Evolutionary conservation across 2,113 vertebrate genomes (phyloP).

Genomic region (Perca fluviatilis): DNA sequence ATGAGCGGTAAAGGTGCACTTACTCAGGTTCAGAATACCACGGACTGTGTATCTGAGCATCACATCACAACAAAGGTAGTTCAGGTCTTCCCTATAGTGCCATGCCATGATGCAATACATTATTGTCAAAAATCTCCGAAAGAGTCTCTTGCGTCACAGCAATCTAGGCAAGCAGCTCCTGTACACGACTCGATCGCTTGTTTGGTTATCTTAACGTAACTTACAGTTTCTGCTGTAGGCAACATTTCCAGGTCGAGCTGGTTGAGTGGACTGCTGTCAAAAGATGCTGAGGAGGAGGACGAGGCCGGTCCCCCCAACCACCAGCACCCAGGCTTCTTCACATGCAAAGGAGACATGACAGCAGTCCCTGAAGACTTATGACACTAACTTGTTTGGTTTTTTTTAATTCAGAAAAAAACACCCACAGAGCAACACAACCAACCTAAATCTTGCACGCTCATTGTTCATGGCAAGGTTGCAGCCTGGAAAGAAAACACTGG

Average conservation of each 20-base stretch:
- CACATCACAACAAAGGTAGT: slow-evolving; percentile 19
- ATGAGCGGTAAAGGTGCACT: slow-evolving; percentile 75
- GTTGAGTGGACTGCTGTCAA: slow-evolving; percentile 33
- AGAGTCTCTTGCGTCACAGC: neutral
- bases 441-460: neutral
- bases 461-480: too few species aligned
- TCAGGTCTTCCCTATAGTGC: slow-evolving; percentile 4
- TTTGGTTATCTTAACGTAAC: slow-evolving; percentile 24
- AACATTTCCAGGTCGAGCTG: slow-evolving; percentile 36
- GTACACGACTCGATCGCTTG: slow-evolving; percentile 12
- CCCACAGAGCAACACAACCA: neutral
- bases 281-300: slow-evolving; percentile 28
- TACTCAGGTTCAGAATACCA: slow-evolving; percentile 54
- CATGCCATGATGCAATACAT: slow-evolving; percentile 14
- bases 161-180: neutral
- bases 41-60: slow-evolving; percentile 26
- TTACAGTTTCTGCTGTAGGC: neutral
- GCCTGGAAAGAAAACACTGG: neutral
- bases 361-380: neutral
- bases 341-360: slow-evolving; percentile 24
- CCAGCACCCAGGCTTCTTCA: neutral
- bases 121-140: slow-evolving; percentile 22
- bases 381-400: neutral
- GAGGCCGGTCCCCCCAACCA: neutral
- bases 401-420: neutral